phyloP scores from a whole-genome alignment of 2,113 vertebrate genomes.

The Tragelaphus buxtoni region DNA sequence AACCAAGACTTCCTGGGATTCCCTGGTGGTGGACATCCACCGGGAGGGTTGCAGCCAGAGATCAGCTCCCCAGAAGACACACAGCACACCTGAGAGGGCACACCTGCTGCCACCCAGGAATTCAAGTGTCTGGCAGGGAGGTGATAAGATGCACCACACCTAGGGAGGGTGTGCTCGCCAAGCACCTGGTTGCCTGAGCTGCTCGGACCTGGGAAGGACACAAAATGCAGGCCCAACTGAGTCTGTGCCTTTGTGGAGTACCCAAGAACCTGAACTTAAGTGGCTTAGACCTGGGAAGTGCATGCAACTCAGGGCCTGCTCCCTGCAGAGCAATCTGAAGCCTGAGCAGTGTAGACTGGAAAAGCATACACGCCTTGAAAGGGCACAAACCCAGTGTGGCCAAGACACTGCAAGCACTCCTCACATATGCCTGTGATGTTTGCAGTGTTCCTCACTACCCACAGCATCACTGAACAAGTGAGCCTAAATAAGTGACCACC shows the following conservation, averaged over 20 bases:
- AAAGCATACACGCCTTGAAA: background rate
- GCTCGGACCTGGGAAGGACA: background rate
- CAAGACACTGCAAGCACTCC: background rate
- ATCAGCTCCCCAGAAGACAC: background rate
- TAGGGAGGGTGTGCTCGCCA: accelerated
- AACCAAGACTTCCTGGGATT: background rate
- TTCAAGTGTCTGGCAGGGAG: accelerated
- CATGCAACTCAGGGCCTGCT: background rate
- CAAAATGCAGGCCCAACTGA: accelerated
- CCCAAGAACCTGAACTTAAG: background rate
- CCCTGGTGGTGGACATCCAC: background rate
- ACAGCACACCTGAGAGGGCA: accelerated
- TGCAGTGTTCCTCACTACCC: background rate
- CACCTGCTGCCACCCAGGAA: accelerated
- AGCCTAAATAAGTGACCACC: background rate
- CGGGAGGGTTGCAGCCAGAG: background rate
- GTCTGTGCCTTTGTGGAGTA: background rate
- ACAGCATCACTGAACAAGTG: background rate
- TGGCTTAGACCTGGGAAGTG: background rate
- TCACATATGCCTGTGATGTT: background rate
- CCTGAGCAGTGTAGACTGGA: background rate
- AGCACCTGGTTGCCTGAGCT: background rate
- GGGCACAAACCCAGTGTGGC: background rate
- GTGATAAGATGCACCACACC: background rate
- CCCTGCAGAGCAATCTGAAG: background rate